Evolutionary conservation across 1,140 invertebrate genomes (phyloP), one percentile per base, ranked within the genome.

Genomic region (Nasonia giraulti): DNA sequence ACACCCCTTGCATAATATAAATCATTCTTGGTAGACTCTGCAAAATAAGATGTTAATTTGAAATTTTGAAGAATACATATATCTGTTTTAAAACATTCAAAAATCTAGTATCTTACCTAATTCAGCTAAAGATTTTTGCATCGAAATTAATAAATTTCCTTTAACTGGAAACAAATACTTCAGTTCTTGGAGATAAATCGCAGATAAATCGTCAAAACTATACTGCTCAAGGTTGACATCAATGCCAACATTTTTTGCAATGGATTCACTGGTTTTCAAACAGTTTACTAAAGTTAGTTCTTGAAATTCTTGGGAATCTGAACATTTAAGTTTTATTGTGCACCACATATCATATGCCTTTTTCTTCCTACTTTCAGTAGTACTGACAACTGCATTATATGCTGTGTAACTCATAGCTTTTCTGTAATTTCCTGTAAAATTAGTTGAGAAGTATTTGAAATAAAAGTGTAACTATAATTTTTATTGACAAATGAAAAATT

Each of bases 321-420:
- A 1, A 23, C 85, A 82, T 83, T 91, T 88, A 8, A 89, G 81
- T 37, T 92, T 93, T 12, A 92, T 89, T 12, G 44, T 86, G 3
- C 87, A 80, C 92, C 91, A 92, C 71, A 89, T 86, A 3, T 83
- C 85, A 84, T 89, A 92, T 31, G 89, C 89, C 83, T 90, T 91
- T 17, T 80, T 84, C 14, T 89, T 84, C 12, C 83, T 20, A 4
- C 78, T 71, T 20, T 89, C 82, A 17, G 86, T 85, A 17, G 83
- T 88, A 80, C 88, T 91, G 12, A 91, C 84, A 37, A 92, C 62
- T 20, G 84, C 89, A 85, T 89, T 88, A 27, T 92, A 89, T n/a
- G 92, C 89, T 8, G 86, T 76, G 0, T 82, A 86, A 23, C 83
- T 87, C 87, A 90, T 86, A 11, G 91, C 90, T 88, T 91, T 86